Base-by-base conservation (phyloP, 2,113 vertebrate genomes). In the Actenoides lindsayi region DNA sequence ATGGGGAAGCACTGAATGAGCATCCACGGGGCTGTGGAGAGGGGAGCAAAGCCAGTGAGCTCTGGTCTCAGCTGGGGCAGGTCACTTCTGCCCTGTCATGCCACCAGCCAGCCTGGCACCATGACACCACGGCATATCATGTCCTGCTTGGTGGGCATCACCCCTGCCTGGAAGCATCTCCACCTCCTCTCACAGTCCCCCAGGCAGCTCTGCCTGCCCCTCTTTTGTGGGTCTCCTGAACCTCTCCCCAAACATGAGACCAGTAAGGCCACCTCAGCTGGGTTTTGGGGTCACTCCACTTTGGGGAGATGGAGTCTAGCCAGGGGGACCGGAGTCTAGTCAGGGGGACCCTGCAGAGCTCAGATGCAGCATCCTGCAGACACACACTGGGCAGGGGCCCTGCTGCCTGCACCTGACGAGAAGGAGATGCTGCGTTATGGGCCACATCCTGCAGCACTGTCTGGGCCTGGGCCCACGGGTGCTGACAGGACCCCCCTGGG, bases 271-370 rank as follows among this genome's bases (percentile, higher is more conserved):
- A 19, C 25, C 37, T 57, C 67, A 41, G 28, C 28, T 85, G 46
- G 73, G 17, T 15, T 92, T 54, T 57, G 56, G 56, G 65, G 16
- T 24, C 0, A 0, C 46, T 53, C 8, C 4, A 0, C 24, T 54
- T 15, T n/a, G 46, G 46, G 65, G 20, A 50, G n/a, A 23, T 68
- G 78, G 18, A 67, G 57, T 31, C 20, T 48, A 31, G 33, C 62
- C 1, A 0, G 25, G 48, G 41, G 63, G 42, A 23, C 16, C 62
- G 78, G 18, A 67, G 57, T 31, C 20, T 48, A 31, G 33, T 50
- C 1, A 0, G 25, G 50, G 41, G 64, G 42, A 23, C 16, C 56
- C 67, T 10, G 11, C 39, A 51, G 56, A 50, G 21, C 28, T 56
- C n/a, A 16, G 27, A 5, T 5, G 19, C 54, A 73, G 27, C 12